These are phyloP conservation scores for Mya arenaria DNA, from an alignment of 1,140 invertebrate species.

Conservation along the genomic window DNA sequence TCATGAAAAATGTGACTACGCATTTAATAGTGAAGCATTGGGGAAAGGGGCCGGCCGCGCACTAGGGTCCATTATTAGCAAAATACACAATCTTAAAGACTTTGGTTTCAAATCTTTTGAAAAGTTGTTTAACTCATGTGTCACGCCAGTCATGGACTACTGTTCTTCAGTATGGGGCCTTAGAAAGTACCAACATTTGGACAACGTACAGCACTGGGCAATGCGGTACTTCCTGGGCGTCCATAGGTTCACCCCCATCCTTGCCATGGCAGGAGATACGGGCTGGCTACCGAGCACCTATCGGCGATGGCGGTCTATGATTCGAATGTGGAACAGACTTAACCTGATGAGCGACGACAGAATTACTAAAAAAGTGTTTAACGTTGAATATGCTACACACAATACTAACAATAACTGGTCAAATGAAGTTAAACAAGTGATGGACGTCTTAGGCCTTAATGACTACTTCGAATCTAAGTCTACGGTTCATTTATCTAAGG, in stretches of 20 bases:
- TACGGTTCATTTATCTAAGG: too few relatives aligned
- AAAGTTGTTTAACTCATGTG: conserved; percentile 41
- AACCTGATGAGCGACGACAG: too few relatives aligned
- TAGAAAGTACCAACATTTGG: conserved; percentile 7
- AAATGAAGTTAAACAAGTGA: too few relatives aligned
- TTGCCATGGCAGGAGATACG: conserved; percentile 15
- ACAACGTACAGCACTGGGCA: conserved; percentile 32
- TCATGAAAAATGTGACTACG: conserved; percentile 21
- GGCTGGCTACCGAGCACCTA: conserved; percentile 17
- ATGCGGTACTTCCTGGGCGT: conserved; percentile 48
- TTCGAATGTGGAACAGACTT: conserved; percentile 8
- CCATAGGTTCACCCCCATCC: background rate
- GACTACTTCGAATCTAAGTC: too few relatives aligned
- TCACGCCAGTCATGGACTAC: conserved; percentile 46
- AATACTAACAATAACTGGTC: too few relatives aligned
- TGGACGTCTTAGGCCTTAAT: too few relatives aligned
- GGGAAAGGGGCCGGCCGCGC: conserved; percentile 35
- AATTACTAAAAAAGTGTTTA: too few relatives aligned
- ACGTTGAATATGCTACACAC: too few relatives aligned
- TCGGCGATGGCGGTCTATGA: background rate
- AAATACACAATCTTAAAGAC: conserved; percentile 44
- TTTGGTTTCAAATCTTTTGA: conserved; percentile 35
- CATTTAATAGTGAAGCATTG: conserved; percentile 1
- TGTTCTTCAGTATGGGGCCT: conserved; percentile 39
- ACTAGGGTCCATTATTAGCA: conserved; percentile 38